Base-by-base conservation (phyloP, 2,797 vertebrate species). In the Danionella dracula region DNA sequence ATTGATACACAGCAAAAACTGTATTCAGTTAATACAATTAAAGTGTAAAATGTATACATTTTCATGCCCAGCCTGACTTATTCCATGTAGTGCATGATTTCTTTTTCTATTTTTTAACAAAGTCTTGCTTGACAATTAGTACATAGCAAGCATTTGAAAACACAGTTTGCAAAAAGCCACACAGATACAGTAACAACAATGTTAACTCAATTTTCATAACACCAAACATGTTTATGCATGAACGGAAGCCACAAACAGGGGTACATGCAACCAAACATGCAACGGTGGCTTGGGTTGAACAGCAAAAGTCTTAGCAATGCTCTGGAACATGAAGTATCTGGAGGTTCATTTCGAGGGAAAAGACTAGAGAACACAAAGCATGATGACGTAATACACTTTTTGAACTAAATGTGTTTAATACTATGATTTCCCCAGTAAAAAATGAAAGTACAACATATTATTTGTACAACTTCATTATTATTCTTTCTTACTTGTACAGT, bases 271-370 rank as follows among this genome's bases (percentile, higher is more conserved):
- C 1, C 63, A 56, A 68, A 55, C 57, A 44, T 78, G 67, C 74
- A 81, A 78, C 86, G 85, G 90, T 81, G 83, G 86, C 84, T 84
- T 86, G 61, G 58, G 83, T 34, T 75, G 86, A 81, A 79, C 83
- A 85, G 69, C 69, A 85, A 78, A 80, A 72, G 87, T 86, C 93
- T 65, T 91, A 90, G 90, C 85, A 88, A 90, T 90, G 87, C 69
- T 62, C 76, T 73, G 68, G 23, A 27, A 27, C 23, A 75, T 71
- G 70, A 53, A 71, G 68, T 75, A 68, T 63, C 51, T n/a, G 17
- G 32, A 20, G 45, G 34, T 41, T 74, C 4, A 34, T 12, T 48
- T 63, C 66, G 9, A 69, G 13, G 9, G 75, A 75, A 9, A 73
- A 11, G 65, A 50, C 53, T 49, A 27, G 37, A 17, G 74, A 85